Evolutionary conservation across 2,113 vertebrate genomes (phyloP).

Genomic region (Genyomyrus donnyi): DNA sequence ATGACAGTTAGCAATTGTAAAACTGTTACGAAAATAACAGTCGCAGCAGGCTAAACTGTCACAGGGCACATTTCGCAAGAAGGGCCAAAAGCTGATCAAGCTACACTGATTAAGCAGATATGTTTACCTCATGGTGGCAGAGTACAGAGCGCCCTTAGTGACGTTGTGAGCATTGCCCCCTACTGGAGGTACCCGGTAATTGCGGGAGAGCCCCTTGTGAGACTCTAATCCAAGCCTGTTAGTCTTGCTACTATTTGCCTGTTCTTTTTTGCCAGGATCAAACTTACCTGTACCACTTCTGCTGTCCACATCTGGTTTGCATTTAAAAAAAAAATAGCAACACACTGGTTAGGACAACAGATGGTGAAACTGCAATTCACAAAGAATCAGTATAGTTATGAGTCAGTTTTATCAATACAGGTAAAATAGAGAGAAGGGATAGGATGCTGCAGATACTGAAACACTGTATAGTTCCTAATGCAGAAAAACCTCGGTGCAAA

Average conservation of each 20-base stretch:
- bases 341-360: conserved; percentile 51
- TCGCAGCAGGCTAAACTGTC: neutral
- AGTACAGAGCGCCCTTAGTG: neutral
- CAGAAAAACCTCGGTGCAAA: neutral
- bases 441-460: neutral
- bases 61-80: neutral
- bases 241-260: neutral
- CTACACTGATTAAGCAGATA: neutral
- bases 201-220: neutral
- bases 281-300: conserved; percentile 93
- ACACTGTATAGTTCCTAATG: neutral
- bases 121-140: neutral
- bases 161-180: neutral
- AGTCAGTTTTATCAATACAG: neutral
- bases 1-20: neutral
- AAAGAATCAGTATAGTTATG: neutral
- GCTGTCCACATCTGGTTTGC: conserved; percentile 90
- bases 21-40: neutral
- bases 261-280: conserved; percentile 40
- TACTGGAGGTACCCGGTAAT: neutral
- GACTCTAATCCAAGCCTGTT: neutral
- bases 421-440: neutral
- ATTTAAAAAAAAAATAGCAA: conserved; percentile 52
- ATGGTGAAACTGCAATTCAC: conserved; percentile 25
- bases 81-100: neutral